These are phyloP conservation scores for Gymnoscopelus braueri DNA, from an alignment of 2,797 vertebrate genomes.

Conservation along the genomic window DNA sequence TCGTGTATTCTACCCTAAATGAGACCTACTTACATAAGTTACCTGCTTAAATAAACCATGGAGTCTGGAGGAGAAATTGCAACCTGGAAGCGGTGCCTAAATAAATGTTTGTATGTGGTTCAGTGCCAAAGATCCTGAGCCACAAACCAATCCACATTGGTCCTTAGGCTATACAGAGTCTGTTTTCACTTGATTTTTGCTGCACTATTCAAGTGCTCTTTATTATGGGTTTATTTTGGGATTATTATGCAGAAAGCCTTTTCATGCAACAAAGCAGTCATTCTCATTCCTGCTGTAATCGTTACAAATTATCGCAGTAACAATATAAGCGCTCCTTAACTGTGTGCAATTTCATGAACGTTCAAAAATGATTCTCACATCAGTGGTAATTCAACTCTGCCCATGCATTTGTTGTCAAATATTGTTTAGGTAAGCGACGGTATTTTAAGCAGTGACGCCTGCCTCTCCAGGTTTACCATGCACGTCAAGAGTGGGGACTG, in stretches of 20 bases:
- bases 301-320: conserved; percentile 36
- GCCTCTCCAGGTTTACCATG: conserved; percentile 20
- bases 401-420: conserved; percentile 18
- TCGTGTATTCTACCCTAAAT: conserved; percentile 57
- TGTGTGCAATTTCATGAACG: conserved; percentile 27
- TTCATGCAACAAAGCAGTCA: conserved; percentile 33
- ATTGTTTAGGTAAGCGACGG: conserved; percentile 3
- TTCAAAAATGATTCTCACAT: conserved; percentile 1
- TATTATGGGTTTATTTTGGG: conserved; percentile 45
- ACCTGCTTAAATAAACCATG: conserved; percentile 71
- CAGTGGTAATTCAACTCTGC: conserved; percentile 1
- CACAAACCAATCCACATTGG: conserved; percentile 59
- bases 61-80: conserved; percentile 56
- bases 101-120: conserved; percentile 80
- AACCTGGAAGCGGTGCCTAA: conserved; percentile 66
- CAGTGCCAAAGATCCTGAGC: conserved; percentile 68
- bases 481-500: conserved; percentile 20
- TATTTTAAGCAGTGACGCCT: conserved; percentile 32
- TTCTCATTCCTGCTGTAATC: conserved; percentile 32
- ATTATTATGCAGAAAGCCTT: conserved; percentile 21
- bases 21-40: conserved; percentile 70
- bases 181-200: conserved; percentile 46
- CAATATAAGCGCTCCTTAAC: conserved; percentile 35
- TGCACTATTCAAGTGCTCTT: conserved; percentile 58
- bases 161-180: conserved; percentile 53